Percentiles rank a stretch among this genome's conserved stretches.
These are phyloP conservation scores for Pedionomus torquatus DNA, from an alignment of 2,113 vertebrate genomes.

Conservation along the genomic window DNA sequence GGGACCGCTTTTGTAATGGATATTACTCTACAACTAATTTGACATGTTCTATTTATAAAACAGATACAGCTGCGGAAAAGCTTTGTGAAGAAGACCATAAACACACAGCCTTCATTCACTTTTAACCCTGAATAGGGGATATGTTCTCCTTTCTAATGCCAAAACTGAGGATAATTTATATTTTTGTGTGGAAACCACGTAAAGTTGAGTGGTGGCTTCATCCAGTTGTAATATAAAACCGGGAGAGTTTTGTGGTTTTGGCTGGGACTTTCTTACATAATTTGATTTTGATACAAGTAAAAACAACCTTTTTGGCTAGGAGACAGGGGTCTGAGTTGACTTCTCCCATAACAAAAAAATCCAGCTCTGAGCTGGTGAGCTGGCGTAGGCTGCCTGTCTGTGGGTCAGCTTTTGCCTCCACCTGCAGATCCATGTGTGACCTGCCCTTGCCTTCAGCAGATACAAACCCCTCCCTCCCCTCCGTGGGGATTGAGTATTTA, in stretches of 20 bases:
- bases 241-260: background rate
- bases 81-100: background rate
- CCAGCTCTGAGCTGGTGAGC: accelerated
- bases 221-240: background rate
- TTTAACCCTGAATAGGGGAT: background rate
- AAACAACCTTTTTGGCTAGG: background rate
- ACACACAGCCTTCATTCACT: background rate
- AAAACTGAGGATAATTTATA: background rate
- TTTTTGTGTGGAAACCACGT: background rate
- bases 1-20: background rate
- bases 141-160: background rate
- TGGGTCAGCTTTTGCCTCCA: background rate
- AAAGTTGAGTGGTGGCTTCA: background rate
- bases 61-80: background rate
- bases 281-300: constrained; percentile 24
- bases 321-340: background rate
- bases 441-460: background rate
- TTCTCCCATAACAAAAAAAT: background rate
- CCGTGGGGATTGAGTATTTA: background rate
- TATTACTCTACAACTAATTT: background rate
- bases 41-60: constrained; percentile 10
- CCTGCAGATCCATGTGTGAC: background rate
- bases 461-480: background rate
- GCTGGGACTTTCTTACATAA: background rate
- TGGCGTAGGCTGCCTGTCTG: background rate